These are phyloP conservation scores for Pollenia amentaria DNA, from an alignment of 2,888 invertebrate genomes.

Conservation along the genomic window DNA sequence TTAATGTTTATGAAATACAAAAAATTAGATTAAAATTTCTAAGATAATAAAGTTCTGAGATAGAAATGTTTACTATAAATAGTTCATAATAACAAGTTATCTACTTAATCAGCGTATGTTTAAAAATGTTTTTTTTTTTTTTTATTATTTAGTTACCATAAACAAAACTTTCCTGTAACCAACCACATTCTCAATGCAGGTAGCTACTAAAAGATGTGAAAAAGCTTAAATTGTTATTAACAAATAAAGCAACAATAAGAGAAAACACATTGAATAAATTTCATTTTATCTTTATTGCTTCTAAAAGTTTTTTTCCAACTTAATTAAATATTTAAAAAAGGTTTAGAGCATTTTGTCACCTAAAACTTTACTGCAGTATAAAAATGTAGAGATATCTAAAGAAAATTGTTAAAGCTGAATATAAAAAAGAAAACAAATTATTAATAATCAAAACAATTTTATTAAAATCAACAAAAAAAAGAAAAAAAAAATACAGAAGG, in stretches of 20 bases:
- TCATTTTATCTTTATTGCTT: slow-evolving; percentile 48
- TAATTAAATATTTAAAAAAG: slow-evolving; percentile 68
- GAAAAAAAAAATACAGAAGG: slow-evolving; percentile 42
- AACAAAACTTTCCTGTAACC: not conserved
- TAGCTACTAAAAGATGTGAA: slow-evolving; percentile 76
- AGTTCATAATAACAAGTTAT: slow-evolving; percentile 3
- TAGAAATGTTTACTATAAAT: too few relatives aligned
- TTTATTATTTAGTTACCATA: slow-evolving; percentile 15
- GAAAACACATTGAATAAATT: slow-evolving; percentile 42
- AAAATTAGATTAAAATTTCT: slow-evolving; percentile 48
- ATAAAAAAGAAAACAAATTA: slow-evolving; percentile 8
- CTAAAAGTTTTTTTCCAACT: slow-evolving; percentile 26
- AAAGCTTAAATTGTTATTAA: slow-evolving; percentile 75
- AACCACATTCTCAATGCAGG: slow-evolving; percentile 63
- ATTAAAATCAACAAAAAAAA: not conserved
- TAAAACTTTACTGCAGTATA: slow-evolving; percentile 68
- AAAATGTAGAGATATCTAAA: not conserved
- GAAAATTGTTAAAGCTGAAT: slow-evolving; percentile 4
- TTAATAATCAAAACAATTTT: slow-evolving; percentile 46
- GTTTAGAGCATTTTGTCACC: slow-evolving; percentile 70
- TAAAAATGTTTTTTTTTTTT: slow-evolving; percentile 27
- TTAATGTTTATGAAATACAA: slow-evolving; percentile 35
- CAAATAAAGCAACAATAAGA: slow-evolving; percentile 11
- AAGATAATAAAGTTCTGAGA: slow-evolving; percentile 12
- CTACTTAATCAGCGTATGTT: slow-evolving; percentile 23